Evolutionary conservation across 2,888 invertebrate genomes (phyloP).

Genomic region (Cosmia pyralina): DNA sequence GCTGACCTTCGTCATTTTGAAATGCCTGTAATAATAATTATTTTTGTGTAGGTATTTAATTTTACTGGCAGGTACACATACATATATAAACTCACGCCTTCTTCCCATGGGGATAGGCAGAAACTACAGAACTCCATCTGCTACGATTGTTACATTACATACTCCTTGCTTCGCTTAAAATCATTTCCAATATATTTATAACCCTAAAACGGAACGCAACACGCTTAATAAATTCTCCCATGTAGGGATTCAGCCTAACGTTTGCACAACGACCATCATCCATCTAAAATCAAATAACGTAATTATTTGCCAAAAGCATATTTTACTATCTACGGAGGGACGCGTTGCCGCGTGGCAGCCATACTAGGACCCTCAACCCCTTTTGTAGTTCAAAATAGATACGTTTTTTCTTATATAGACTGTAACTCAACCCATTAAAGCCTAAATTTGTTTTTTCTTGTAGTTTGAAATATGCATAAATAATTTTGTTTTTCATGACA

Average conservation of each 20-base stretch:
- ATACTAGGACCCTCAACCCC: slow-evolving; percentile 63
- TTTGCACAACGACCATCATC: slow-evolving; percentile 87
- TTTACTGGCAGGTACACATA: not conserved
- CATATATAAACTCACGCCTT: too few species aligned
- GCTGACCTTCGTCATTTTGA: too few species aligned
- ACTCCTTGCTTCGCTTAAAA: not conserved
- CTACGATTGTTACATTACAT: too few species aligned
- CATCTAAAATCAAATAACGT: slow-evolving; percentile 89
- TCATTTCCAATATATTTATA: slow-evolving; percentile 17
- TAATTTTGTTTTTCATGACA: slow-evolving; percentile 47
- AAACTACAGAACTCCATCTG: too few species aligned
- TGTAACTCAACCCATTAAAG: slow-evolving; percentile 4
- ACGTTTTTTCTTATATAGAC: slow-evolving; percentile 5
- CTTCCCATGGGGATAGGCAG: too few species aligned
- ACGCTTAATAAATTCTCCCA: slow-evolving; percentile 80
- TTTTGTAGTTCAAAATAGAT: slow-evolving; percentile 39
- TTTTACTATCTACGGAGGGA: slow-evolving; percentile 85
- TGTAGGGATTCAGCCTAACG: slow-evolving; percentile 77
- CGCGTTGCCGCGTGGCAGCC: slow-evolving; percentile 83
- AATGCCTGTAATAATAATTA: too few species aligned
- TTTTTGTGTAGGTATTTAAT: not conserved
- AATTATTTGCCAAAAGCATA: slow-evolving; percentile 89
- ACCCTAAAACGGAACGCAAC: slow-evolving; percentile 67
- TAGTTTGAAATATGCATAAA: slow-evolving; percentile 8
- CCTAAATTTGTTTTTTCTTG: not conserved